A percentile compares a stretch with the other conserved stretches of the same genome.
Evolutionary conservation across 1,140 invertebrate species (phyloP).

Genomic region (Drosophila triauraria): DNA sequence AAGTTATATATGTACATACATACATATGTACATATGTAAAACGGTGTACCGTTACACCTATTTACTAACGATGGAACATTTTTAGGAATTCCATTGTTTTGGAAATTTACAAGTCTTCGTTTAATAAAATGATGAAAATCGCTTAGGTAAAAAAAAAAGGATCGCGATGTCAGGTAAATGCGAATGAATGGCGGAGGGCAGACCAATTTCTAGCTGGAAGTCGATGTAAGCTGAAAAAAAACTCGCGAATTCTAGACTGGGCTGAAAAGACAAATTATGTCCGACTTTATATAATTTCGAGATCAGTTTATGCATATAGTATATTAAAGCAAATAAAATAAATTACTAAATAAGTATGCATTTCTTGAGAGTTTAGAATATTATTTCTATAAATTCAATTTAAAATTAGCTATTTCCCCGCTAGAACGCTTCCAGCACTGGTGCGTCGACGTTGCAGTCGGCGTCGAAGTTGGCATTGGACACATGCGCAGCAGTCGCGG

Average conservation of each 20-base stretch:
- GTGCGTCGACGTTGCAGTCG: constrained; percentile 14
- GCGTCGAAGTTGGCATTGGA: constrained; percentile 30
- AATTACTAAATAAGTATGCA: too few species aligned
- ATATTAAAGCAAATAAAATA: too few species aligned
- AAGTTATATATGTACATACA: not conserved
- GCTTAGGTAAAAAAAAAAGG: constrained; percentile 58
- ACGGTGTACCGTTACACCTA: constrained; percentile 1
- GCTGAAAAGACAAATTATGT: too few species aligned
- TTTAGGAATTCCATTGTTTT: constrained; percentile 16
- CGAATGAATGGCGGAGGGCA: not conserved
- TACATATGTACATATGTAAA: not conserved
- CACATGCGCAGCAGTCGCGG: constrained; percentile 18
- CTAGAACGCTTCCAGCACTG: not conserved
- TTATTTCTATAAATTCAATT: too few species aligned
- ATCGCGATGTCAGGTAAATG: constrained; percentile 43
- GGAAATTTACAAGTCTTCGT: constrained; percentile 37
- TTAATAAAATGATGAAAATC: constrained; percentile 48
- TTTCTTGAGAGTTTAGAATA: too few species aligned
- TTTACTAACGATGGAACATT: constrained; percentile 15
- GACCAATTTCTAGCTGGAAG: not conserved
- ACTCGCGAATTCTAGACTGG: too few species aligned
- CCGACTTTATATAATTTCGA: too few species aligned
- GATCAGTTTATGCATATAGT: too few species aligned
- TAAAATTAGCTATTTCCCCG: not conserved
- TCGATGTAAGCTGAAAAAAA: not conserved